Base-by-base conservation (phyloP, 2,797 vertebrate genomes). In the Podarcis siculus region DNA sequence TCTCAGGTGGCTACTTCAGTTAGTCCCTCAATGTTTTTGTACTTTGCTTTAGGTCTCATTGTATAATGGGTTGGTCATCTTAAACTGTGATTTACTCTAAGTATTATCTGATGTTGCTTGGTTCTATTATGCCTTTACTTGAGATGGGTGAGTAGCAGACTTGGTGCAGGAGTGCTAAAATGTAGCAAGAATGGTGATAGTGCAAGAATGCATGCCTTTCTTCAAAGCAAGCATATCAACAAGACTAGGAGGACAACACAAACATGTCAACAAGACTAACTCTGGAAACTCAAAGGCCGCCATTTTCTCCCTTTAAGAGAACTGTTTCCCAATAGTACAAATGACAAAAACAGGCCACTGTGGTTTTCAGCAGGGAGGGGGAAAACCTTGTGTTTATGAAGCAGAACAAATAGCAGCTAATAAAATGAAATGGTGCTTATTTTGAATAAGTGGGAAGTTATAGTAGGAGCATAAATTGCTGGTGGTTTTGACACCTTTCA, bases 361-460 rank as follows among this genome's bases (percentile, higher is more conserved):
- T 8, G 8, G 32, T 39, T 84, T 45, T 8, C 1, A 75, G 8
- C n/a, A 9, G 13, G 37, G 30, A 64, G 71, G 71, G 80, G 90
- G 90, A 92, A 92, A 95, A 1, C 80, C 21, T 84, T 86, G 82
- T 35, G 7, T 45, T 45, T 89, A 13, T 15, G n/a, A 79, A 85
- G 89, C 72, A 91, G 92, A 95, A 95, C 73, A 21, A 87, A 27
- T 30, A 37, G 25, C 61, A 77, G 86, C 73, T 67, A 85, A 79
- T 6, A 92, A 93, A 95, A 61, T 55, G 55, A 67, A 72, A 75
- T 6, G 7, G 39, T 73, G 0, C 91, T 58, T 79, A 83, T 92
- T 93, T 93, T 90, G 25, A 85, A 83, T 75, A 92, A 94, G 82
- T 87, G 90, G 93, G 90, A 87, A 95, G 92, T 58, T 61, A 45